Evolutionary conservation across 2,888 invertebrate species (phyloP).

Genomic region (Hipparchia semele): DNA sequence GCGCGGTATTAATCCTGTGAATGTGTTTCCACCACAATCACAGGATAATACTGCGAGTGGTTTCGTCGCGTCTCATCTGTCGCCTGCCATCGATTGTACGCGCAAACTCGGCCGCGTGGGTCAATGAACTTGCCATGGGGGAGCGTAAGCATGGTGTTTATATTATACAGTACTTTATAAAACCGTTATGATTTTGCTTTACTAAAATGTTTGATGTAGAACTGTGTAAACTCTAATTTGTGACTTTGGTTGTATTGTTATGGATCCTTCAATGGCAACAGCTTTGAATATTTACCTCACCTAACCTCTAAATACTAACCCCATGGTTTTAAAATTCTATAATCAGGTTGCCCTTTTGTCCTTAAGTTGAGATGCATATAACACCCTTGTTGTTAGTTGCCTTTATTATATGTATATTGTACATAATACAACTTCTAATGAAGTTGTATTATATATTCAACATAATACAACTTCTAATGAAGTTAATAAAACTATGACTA

Average conservation of each 20-base stretch:
- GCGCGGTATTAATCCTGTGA: constrained; percentile 89
- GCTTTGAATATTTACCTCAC: not conserved
- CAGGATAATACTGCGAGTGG: constrained; percentile 94
- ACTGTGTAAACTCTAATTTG: not conserved
- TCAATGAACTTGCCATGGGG: constrained; percentile 61
- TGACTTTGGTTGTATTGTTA: not conserved
- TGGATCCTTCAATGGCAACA: not conserved
- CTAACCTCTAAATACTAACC: not conserved
- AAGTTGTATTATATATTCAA: too few species aligned
- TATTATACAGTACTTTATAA: constrained; percentile 45
- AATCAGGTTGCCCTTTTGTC: too few species aligned
- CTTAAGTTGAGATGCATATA: too few species aligned
- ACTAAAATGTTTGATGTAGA: not conserved
- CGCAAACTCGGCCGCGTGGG: constrained; percentile 52
- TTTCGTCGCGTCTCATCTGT: constrained; percentile 51
- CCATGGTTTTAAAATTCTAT: too few species aligned
- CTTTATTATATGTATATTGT: too few species aligned
- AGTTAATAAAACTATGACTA: too few species aligned
- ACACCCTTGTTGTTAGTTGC: not conserved
- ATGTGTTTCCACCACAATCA: constrained; percentile 89
- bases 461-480: too few species aligned
- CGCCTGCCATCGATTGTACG: constrained; percentile 24
- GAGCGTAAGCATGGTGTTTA: constrained; percentile 55
- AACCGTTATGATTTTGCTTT: constrained; percentile 47
- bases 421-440: too few species aligned